These are phyloP conservation scores for Gonocerus acuteangulatus DNA, from an alignment of 2,888 invertebrate species.

Conservation along the genomic window DNA sequence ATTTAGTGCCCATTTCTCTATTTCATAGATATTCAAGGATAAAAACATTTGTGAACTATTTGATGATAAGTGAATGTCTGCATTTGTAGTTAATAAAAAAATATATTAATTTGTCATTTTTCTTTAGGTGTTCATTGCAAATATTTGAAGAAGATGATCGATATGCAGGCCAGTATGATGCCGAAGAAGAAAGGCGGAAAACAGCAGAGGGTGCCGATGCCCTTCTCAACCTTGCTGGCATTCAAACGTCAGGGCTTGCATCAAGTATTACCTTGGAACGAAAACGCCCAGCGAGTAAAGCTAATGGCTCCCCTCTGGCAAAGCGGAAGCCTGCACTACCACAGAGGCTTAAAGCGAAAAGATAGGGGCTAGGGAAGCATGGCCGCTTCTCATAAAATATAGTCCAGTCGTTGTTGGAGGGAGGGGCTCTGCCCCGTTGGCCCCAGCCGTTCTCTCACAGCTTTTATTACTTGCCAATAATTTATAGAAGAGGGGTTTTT, in stretches of 20 bases:
- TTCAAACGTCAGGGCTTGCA: conserved; percentile 42
- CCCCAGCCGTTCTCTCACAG: neutral
- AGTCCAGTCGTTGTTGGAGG: conserved; percentile 14
- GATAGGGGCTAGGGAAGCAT: conserved; percentile 6
- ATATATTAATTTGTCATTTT: too few relatives aligned
- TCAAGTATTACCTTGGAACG: neutral
- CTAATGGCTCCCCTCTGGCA: neutral
- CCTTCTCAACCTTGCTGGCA: conserved; percentile 65
- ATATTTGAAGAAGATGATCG: conserved; percentile 40
- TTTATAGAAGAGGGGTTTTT: too few relatives aligned
- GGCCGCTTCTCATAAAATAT: neutral
- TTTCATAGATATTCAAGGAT: too few relatives aligned
- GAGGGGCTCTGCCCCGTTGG: conserved; percentile 3
- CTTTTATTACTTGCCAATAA: too few relatives aligned
- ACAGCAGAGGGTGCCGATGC: conserved; percentile 74
- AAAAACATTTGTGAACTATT: too few relatives aligned
- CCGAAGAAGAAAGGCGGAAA: conserved; percentile 56
- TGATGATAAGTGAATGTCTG: too few relatives aligned
- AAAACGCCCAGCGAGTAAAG: neutral
- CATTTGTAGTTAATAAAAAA: too few relatives aligned
- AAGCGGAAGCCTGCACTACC: conserved; percentile 13
- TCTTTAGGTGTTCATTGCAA: conserved; percentile 30
- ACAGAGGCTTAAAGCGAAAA: conserved; percentile 13
- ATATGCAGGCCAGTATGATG: conserved; percentile 6
- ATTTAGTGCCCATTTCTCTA: too few relatives aligned